These are phyloP conservation scores for Styela clava DNA, from an alignment of 23 tunicate species.

Conservation along the genomic window DNA sequence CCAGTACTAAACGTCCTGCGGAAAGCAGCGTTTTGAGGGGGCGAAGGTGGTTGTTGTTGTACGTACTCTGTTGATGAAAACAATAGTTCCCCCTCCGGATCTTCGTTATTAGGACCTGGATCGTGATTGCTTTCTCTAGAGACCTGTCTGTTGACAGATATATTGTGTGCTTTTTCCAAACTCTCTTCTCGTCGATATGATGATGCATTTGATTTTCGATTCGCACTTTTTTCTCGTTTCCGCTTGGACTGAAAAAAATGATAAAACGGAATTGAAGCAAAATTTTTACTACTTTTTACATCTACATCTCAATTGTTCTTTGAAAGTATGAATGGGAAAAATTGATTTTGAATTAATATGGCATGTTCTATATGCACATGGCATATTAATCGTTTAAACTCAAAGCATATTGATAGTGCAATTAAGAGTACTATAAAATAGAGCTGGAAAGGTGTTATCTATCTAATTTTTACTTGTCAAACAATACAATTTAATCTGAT, in stretches of 20 bases:
- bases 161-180: not conserved
- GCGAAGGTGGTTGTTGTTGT: not conserved
- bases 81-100: not conserved
- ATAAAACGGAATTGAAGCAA: too few species aligned
- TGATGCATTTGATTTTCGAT: conserved; percentile 10
- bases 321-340: too few species aligned
- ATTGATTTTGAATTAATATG: too few species aligned
- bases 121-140: conserved; percentile 21
- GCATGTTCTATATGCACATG: too few species aligned
- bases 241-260: not conserved
- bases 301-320: too few species aligned
- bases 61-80: not conserved
- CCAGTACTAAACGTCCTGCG: not conserved
- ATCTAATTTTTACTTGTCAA: too few species aligned
- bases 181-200: conserved; percentile 21
- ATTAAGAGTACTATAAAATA: too few species aligned
- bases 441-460: too few species aligned
- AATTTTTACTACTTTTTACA: too few species aligned
- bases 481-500: too few species aligned
- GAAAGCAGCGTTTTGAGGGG: not conserved
- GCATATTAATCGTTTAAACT: too few species aligned
- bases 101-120: conserved; percentile 1
- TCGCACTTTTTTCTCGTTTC: not conserved
- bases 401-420: too few species aligned
- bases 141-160: conserved; percentile 1